Percentiles rank a stretch among this genome's conserved stretches.
Conservation (phyloP, 2,113 vertebrate species). For the Pithys albifrons region DNA sequence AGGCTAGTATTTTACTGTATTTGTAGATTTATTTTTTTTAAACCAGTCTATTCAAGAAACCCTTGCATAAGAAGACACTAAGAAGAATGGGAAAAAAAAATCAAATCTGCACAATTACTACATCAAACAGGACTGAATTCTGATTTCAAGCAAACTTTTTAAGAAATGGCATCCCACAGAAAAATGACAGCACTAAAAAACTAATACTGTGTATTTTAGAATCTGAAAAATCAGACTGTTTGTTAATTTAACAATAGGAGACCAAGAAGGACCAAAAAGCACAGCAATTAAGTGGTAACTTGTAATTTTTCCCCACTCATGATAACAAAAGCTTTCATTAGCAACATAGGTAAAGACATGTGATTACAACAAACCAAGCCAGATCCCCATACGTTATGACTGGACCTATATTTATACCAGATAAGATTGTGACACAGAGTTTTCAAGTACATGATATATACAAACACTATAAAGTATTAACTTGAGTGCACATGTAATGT, state of each 20-base stretch:
- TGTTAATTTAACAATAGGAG: not conserved
- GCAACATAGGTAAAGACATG: constrained; percentile 60
- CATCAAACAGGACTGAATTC: not conserved
- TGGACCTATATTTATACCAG: constrained; percentile 52
- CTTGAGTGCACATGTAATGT: not conserved
- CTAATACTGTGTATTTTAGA: not conserved
- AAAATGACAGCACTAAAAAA: not conserved
- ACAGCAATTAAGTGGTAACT: constrained; percentile 5
- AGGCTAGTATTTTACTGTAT: not conserved
- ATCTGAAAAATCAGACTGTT: not conserved
- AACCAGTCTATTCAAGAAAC: not conserved
- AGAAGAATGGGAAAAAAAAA: not conserved
- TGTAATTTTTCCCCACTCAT: constrained; percentile 2
- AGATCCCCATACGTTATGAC: constrained; percentile 24
- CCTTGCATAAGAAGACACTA: not conserved
- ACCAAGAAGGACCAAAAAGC: not conserved
- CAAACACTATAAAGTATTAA: constrained; percentile 22
- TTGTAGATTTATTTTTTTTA: not conserved
- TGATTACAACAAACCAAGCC: constrained; percentile 41
- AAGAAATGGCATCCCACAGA: not conserved
- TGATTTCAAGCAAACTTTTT: not conserved
- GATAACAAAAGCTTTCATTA: constrained; percentile 57
- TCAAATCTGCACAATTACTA: not conserved
- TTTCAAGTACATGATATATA: constrained; percentile 35
- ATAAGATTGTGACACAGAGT: constrained; percentile 42